A percentile compares a stretch with the other conserved stretches of the same genome.
These are phyloP conservation scores for Megaustenia siamemsis DNA, from an alignment of 2,888 invertebrate species.

Conservation along the genomic window DNA sequence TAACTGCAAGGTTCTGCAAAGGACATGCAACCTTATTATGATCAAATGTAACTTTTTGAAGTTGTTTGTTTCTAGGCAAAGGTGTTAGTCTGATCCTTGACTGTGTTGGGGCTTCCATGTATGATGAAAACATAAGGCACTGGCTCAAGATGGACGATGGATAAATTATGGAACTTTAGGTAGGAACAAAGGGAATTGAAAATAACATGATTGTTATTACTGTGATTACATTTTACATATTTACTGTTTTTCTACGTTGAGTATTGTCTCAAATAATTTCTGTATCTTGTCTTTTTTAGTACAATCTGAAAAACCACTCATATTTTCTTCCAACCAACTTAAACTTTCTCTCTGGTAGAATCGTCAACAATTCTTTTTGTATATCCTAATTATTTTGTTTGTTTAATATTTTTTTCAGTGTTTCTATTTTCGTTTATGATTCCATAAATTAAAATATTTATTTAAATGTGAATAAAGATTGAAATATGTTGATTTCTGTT, in stretches of 20 bases:
- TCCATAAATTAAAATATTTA: too few species aligned
- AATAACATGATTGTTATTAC: neutral
- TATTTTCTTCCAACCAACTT: too few species aligned
- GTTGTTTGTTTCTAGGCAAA: conserved; percentile 65
- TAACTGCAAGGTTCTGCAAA: too few species aligned
- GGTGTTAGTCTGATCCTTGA: conserved; percentile 80
- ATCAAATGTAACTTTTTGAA: too few species aligned
- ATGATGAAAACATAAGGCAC: conserved; percentile 75
- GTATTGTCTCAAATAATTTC: too few species aligned
- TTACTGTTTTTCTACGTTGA: too few species aligned
- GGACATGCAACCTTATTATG: too few species aligned
- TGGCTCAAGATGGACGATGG: conserved; percentile 79
- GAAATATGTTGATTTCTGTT: too few species aligned
- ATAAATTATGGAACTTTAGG: conserved; percentile 79
- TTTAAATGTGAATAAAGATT: too few species aligned
- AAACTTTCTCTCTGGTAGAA: too few species aligned
- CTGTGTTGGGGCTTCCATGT: conserved; percentile 79
- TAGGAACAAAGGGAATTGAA: conserved; percentile 56
- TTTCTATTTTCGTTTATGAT: neutral
- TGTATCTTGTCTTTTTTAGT: too few species aligned
- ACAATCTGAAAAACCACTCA: too few species aligned
- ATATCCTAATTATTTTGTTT: neutral
- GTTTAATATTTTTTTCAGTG: neutral
- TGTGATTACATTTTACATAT: neutral
- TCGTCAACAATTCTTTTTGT: neutral